Evolutionary conservation across 2,113 vertebrate species (phyloP), one percentile per base, ranked within the genome.

Genomic region (Chrysochloris asiatica): DNA sequence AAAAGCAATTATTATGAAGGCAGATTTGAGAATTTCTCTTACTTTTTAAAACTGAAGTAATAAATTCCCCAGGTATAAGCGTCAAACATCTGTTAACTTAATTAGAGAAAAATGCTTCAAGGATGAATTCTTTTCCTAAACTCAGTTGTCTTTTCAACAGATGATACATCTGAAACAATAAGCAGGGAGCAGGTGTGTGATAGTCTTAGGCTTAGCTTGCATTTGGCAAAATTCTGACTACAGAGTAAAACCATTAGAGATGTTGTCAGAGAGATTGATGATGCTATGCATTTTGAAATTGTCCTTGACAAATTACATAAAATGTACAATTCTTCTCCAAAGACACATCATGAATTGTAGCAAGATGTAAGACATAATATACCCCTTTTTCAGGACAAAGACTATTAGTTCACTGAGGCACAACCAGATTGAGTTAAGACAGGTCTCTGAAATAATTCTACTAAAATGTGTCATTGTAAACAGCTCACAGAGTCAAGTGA

Each of bases 221-320:
- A 59, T 43, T 87, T 96, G 95, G 92, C 88, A 75, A 96, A 92
- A 75, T 89, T 90, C 88, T 93, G 94, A 91, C 85, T 83, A 91
- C 22, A 33, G 16, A 73, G 75, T 91, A 56, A 92, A 95, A 82
- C 77, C 86, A 92, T 93, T 95, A 92, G 80, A 52, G 65, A 92
- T 59, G 81, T 89, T 96, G 93, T 96, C 71, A 56, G 69, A 26
- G 82, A 97, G 94, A 97, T 13, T 95, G 90, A 88, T 93, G 86
- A 93, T 88, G 94, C 69, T 78, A 82, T 3, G 8, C 84, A 91
- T 92, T 96, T 96, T 92, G 67, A 97, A 95, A 97, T 91, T 52
- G 86, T 96, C 86, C n/a, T 96, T 98, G 97, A 97, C 97, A 97
- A 96, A 98, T 97, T 97, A 93, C 83, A 82, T 92, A n/a, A 96